Conservation (phyloP, 2,797 vertebrate genomes). For the Notolabrus celidotus region DNA sequence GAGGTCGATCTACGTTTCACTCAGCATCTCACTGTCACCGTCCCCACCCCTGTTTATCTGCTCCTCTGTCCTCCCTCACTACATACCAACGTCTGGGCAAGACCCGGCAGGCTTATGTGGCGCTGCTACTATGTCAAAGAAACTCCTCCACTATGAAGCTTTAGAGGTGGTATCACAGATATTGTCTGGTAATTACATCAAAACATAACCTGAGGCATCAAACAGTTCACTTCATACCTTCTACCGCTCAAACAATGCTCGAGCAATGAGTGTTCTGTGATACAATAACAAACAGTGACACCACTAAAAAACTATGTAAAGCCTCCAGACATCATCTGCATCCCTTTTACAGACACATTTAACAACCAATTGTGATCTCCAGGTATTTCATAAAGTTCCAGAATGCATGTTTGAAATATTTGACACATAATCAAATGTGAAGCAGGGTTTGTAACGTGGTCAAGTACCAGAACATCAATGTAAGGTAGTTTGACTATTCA, state of each 20-base stretch:
- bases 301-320: slow-evolving; percentile 19
- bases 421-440: no score
- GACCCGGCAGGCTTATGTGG: slow-evolving; percentile 57
- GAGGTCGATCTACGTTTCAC: not conserved
- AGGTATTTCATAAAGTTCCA: no score
- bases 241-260: not conserved
- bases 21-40: not conserved
- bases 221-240: slow-evolving; percentile 6
- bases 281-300: slow-evolving; percentile 14
- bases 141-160: not conserved
- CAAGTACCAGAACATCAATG: no score
- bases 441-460: no score
- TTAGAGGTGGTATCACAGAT: slow-evolving; percentile 12
- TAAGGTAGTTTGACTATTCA: no score
- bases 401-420: no score
- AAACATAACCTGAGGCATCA: slow-evolving; percentile 1
- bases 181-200: slow-evolving; percentile 10
- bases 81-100: slow-evolving; percentile 56
- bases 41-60: not conserved
- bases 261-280: slow-evolving; percentile 7
- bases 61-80: slow-evolving; percentile 15
- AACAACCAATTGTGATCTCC: no score
- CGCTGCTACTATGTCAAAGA: slow-evolving; percentile 9
- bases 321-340: slow-evolving; percentile 3
- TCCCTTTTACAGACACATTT: not conserved